Conservation (phyloP, 2,113 vertebrate genomes). For the Heterotilapia buettikoferi region DNA sequence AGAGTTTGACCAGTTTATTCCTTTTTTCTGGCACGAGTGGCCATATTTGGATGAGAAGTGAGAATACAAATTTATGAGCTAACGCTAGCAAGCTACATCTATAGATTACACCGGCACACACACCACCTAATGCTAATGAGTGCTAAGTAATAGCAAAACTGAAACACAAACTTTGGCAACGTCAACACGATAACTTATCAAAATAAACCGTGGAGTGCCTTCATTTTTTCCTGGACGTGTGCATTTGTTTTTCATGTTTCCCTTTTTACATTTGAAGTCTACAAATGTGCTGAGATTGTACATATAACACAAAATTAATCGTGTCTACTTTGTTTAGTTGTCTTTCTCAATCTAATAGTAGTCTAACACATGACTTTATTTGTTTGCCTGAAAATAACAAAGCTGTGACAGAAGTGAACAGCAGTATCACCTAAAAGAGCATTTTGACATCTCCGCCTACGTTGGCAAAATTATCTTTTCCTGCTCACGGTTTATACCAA, state of each 20-base stretch:
- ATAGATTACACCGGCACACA: neutral
- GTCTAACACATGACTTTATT: neutral
- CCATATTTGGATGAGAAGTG: neutral
- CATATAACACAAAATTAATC: neutral
- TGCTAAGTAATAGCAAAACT: neutral
- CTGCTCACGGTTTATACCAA: neutral
- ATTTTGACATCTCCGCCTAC: neutral
- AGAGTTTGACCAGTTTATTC: neutral
- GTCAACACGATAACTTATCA: neutral
- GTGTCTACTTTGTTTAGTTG: neutral
- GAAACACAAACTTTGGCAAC: neutral
- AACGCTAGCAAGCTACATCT: neutral
- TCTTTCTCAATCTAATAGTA: neutral
- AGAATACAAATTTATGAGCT: neutral
- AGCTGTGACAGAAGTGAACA: neutral
- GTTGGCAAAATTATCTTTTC: neutral
- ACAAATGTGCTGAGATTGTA: neutral
- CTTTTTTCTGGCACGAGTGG: neutral
- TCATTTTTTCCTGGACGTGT: neutral
- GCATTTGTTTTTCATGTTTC: neutral
- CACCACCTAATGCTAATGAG: neutral
- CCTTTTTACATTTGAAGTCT: neutral
- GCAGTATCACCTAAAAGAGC: neutral
- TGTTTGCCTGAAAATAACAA: neutral
- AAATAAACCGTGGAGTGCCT: neutral